Conservation (phyloP, 1,140 invertebrate species). For the Pseudoatta argentina region DNA sequence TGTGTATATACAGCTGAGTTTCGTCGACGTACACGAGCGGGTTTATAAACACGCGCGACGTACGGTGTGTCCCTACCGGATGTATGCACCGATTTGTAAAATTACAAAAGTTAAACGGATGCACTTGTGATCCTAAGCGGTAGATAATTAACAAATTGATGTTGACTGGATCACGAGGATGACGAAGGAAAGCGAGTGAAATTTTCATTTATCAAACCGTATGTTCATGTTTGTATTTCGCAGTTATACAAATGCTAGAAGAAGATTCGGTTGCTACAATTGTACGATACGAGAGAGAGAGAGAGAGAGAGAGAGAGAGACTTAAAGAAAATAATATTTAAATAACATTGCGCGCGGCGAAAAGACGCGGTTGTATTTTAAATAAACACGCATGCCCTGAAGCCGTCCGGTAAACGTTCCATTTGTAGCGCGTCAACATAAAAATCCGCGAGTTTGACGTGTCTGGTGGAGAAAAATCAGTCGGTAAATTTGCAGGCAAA, state of each 20-base stretch:
- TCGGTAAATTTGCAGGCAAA: slow-evolving; percentile 67
- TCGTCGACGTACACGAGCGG: slow-evolving; percentile 29
- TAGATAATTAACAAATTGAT: slow-evolving; percentile 27
- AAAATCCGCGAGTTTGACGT: slow-evolving; percentile 67
- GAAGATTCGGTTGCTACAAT: neutral
- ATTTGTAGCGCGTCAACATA: slow-evolving; percentile 56
- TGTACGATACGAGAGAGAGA: neutral
- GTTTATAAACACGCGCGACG: slow-evolving; percentile 42
- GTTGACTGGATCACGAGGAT: neutral
- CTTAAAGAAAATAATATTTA: slow-evolving; percentile 31
- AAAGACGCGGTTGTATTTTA: slow-evolving; percentile 43
- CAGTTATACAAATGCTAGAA: neutral
- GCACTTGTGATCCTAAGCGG: slow-evolving; percentile 30
- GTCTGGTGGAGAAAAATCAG: slow-evolving; percentile 67
- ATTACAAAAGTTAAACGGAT: slow-evolving; percentile 29
- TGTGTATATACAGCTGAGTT: slow-evolving; percentile 49
- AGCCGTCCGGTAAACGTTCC: slow-evolving; percentile 39
- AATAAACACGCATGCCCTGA: slow-evolving; percentile 21
- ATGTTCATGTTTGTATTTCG: neutral
- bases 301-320: neutral
- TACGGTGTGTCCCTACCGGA: neutral
- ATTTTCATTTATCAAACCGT: neutral
- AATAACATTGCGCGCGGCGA: slow-evolving; percentile 33
- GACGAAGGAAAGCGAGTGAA: no score
- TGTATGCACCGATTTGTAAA: slow-evolving; percentile 26